Conservation (phyloP, 2,888 invertebrate genomes). For the Branchellion lobata region DNA sequence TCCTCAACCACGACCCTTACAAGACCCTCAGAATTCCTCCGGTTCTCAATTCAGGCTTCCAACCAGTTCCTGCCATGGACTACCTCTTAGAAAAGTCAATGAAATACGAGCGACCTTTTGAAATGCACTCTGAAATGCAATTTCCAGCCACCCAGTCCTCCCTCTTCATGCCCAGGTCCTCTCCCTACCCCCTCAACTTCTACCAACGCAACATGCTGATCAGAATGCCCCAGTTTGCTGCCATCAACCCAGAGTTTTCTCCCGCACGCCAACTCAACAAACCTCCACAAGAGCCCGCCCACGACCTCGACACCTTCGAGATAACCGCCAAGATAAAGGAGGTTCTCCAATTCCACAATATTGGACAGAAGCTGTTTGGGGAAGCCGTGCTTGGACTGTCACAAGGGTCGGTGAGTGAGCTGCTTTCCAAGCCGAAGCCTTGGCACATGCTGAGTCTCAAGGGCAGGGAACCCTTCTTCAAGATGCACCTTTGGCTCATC, state of each 20-base stretch:
- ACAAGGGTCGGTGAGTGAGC: slow-evolving; percentile 88
- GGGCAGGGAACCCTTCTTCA: slow-evolving; percentile 75
- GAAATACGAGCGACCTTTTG: slow-evolving; percentile 24
- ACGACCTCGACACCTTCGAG: slow-evolving; percentile 91
- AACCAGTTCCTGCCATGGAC: not conserved
- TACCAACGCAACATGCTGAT: slow-evolving; percentile 24
- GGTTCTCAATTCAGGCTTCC: not conserved
- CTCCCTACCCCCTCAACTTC: slow-evolving; percentile 42
- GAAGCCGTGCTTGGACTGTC: slow-evolving; percentile 94
- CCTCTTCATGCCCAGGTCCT: slow-evolving; percentile 49
- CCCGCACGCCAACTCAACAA: slow-evolving; percentile 33
- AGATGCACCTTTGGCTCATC: slow-evolving; percentile 84
- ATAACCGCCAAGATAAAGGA: slow-evolving; percentile 96
- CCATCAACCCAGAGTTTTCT: slow-evolving; percentile 11
- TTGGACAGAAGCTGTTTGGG: slow-evolving; percentile 95
- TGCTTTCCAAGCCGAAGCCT: slow-evolving; percentile 94
- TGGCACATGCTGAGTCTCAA: slow-evolving; percentile 99
- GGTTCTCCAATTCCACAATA: slow-evolving; percentile 90
- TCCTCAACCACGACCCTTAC: slow-evolving; percentile 32
- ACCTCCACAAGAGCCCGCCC: slow-evolving; percentile 66
- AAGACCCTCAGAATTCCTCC: slow-evolving; percentile 19
- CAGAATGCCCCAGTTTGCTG: slow-evolving; percentile 36
- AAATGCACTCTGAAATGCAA: slow-evolving; percentile 7
- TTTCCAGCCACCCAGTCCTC: slow-evolving; percentile 50
- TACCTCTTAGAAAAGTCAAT: slow-evolving; percentile 33